Evolutionary conservation across 37 sponge, comb jelly and placozoan species (phyloP).

Genomic region (Halichondria panicea): DNA sequence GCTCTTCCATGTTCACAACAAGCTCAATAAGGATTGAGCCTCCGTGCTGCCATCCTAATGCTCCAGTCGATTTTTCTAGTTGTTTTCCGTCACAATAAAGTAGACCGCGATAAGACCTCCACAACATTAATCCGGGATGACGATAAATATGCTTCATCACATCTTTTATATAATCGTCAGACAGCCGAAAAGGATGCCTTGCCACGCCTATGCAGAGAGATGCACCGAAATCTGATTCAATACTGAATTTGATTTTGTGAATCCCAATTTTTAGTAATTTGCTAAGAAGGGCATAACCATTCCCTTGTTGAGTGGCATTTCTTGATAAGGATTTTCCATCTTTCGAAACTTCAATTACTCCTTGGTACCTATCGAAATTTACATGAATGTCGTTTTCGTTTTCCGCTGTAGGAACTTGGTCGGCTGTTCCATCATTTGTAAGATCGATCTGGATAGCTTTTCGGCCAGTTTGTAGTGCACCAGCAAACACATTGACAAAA

Average conservation of each 20-base stretch:
- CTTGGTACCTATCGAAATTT: conserved; percentile 3
- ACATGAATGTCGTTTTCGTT: background rate
- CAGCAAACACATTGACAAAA: background rate
- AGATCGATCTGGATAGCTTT: background rate
- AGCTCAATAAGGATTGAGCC: conserved; percentile 25
- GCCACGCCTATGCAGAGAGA: conserved; percentile 51
- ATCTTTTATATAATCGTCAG: conserved; percentile 16
- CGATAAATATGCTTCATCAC: conserved; percentile 30
- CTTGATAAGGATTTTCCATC: conserved; percentile 5
- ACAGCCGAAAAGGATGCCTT: conserved; percentile 19
- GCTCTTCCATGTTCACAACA: conserved; percentile 10
- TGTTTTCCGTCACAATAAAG: conserved; percentile 50
- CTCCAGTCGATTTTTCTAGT: background rate
- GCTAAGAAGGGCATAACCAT: conserved; percentile 38
- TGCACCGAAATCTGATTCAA: conserved; percentile 50
- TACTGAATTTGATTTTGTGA: conserved; percentile 25
- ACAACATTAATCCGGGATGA: conserved; percentile 28
- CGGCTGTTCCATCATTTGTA: background rate
- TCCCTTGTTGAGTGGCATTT: conserved; percentile 5
- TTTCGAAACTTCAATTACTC: conserved; percentile 1
- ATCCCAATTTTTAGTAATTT: conserved; percentile 10
- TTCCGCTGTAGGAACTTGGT: background rate
- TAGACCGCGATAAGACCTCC: conserved; percentile 56
- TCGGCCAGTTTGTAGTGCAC: background rate
- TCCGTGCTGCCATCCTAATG: conserved; percentile 25